Conservation (phyloP, 2,113 vertebrate species). For the Callocephalon fimbriatum region DNA sequence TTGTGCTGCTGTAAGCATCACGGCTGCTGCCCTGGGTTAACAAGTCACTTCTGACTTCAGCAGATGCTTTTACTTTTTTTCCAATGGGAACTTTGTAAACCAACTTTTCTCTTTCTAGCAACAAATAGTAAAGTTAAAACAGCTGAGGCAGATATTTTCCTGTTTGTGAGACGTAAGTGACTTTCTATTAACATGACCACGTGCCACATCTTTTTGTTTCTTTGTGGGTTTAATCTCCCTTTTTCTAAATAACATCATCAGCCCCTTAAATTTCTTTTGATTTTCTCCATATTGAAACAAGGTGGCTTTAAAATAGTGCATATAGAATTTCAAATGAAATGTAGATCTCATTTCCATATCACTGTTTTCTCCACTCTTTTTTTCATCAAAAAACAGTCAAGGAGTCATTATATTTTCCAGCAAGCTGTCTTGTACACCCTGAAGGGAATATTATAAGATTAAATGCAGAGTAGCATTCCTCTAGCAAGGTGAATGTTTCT, state of each 20-base stretch:
- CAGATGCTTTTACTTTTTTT: constrained; percentile 27
- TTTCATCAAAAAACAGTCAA: constrained; percentile 68
- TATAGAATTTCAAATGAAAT: constrained; percentile 70
- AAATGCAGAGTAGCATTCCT: constrained; percentile 77
- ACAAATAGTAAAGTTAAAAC: constrained; percentile 5
- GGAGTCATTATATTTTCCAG: constrained; percentile 73
- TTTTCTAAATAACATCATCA: constrained; percentile 6
- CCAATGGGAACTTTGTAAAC: not conserved
- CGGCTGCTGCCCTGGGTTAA: not conserved
- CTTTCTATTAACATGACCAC: not conserved
- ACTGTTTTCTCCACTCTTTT: constrained; percentile 69
- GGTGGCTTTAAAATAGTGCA: constrained; percentile 36
- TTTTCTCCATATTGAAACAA: constrained; percentile 68
- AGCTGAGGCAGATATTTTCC: not conserved
- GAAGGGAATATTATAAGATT: constrained; percentile 82
- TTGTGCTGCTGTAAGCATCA: not conserved
- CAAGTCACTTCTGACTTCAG: not conserved
- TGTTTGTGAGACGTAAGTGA: not conserved
- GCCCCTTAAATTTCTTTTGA: constrained; percentile 45
- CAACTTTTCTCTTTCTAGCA: constrained; percentile 24
- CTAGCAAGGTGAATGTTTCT: constrained; percentile 79
- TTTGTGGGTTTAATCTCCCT: constrained; percentile 19
- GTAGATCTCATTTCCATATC: constrained; percentile 68
- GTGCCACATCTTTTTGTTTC: constrained; percentile 2
- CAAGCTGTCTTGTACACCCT: constrained; percentile 75